These are phyloP conservation scores for Callipepla californica DNA, from an alignment of 2,113 vertebrate genomes.

Conservation along the genomic window DNA sequence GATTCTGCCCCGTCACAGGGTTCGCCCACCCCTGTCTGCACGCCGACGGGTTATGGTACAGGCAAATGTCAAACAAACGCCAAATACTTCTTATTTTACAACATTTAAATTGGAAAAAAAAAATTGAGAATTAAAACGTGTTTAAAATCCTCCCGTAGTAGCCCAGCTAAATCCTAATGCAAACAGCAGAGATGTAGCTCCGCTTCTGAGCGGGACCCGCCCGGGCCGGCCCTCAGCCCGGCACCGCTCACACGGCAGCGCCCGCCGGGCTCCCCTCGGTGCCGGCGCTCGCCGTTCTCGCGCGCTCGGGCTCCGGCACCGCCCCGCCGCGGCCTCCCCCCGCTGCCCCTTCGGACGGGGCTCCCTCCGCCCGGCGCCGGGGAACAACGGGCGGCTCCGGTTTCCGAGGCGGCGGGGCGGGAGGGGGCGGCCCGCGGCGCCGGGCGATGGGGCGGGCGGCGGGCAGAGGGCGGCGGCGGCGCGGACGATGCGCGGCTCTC, in stretches of 20 bases:
- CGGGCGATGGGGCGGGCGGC: background rate
- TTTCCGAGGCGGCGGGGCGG: constrained; percentile 5
- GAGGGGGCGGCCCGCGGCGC: background rate
- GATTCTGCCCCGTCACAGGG: background rate
- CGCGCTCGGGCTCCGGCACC: background rate
- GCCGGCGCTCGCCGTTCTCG: background rate
- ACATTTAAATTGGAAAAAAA: background rate
- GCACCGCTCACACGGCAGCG: no score
- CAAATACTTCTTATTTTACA: background rate
- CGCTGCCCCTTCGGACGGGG: background rate
- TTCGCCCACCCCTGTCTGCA: background rate
- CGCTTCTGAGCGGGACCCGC: background rate
- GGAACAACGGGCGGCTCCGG: constrained; percentile 16
- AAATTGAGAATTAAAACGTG: background rate
- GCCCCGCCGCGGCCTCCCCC: background rate
- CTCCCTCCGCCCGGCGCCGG: background rate
- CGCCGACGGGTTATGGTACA: background rate
- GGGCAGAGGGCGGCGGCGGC: background rate
- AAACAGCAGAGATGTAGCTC: background rate
- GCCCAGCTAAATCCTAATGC: background rate
- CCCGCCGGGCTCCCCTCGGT: background rate
- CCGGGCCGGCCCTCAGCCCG: no score
- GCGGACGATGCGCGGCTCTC: background rate
- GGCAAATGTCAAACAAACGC: background rate
- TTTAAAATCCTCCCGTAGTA: rapidly evolving